These are phyloP conservation scores for Bombus vancouverensis DNA, from an alignment of 1,140 invertebrate species.

Conservation along the genomic window DNA sequence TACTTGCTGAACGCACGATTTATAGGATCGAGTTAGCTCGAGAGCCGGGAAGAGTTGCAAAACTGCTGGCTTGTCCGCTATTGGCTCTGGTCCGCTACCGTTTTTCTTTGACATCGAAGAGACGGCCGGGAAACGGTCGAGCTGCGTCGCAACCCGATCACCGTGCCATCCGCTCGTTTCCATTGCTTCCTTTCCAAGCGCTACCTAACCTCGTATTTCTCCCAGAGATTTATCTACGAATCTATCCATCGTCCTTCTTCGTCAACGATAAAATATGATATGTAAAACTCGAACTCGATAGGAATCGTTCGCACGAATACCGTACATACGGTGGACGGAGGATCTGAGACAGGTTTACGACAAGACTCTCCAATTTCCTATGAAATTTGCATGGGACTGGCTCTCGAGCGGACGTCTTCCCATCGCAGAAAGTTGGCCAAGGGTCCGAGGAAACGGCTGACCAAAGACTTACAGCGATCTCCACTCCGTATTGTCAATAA, in stretches of 20 bases:
- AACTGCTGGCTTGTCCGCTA: conserved; percentile 47
- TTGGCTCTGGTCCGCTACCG: conserved; percentile 4
- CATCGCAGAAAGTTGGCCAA: background rate
- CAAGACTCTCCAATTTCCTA: background rate
- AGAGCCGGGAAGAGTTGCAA: conserved; percentile 60
- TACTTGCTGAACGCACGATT: conserved; percentile 65
- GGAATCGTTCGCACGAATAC: background rate
- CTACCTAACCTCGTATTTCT: background rate
- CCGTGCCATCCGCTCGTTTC: background rate
- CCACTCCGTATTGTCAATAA: conserved; percentile 78
- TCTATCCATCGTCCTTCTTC: too few species aligned
- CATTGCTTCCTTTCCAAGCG: background rate
- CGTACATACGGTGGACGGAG: background rate
- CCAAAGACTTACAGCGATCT: conserved; percentile 76
- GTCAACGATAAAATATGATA: background rate
- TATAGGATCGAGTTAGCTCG: conserved; percentile 62
- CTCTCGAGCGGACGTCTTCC: background rate
- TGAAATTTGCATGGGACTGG: conserved; percentile 40
- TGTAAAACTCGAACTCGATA: too few species aligned
- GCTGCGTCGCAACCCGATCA: background rate
- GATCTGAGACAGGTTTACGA: conserved; percentile 9
- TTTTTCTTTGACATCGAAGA: conserved; percentile 29
- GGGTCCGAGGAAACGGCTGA: conserved; percentile 61
- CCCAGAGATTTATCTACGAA: background rate
- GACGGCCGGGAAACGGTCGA: background rate